These are phyloP conservation scores for Dynastes grantii DNA, from an alignment of 2,888 invertebrate genomes.

Conservation along the genomic window DNA sequence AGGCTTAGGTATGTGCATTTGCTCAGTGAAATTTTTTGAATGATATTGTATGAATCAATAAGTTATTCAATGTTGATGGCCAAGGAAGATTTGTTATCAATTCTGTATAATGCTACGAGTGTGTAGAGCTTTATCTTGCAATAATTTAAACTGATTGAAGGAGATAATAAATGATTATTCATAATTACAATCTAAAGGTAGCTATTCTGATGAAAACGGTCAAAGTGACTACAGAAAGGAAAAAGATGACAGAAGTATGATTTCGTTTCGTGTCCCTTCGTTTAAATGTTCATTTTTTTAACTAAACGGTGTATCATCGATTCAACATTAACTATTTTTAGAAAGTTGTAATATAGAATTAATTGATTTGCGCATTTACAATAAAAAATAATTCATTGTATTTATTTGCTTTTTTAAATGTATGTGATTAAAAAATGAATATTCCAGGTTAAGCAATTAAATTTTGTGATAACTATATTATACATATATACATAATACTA, in stretches of 20 bases:
- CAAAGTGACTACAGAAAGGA: not conserved
- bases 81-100: not conserved
- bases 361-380: slow-evolving; percentile 57
- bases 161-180: not conserved
- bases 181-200: slow-evolving; percentile 25
- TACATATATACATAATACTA: slow-evolving; percentile 40
- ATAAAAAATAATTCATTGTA: slow-evolving; percentile 57
- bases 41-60: not conserved
- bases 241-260: slow-evolving; percentile 48
- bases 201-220: slow-evolving; percentile 36
- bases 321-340: slow-evolving; percentile 18
- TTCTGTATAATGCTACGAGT: too few relatives aligned
- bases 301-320: slow-evolving; percentile 2
- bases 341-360: slow-evolving; percentile 43
- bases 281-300: slow-evolving; percentile 38
- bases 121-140: not conserved
- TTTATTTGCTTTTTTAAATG: slow-evolving; percentile 67
- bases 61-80: not conserved
- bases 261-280: slow-evolving; percentile 34
- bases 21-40: not conserved
- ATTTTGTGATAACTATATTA: slow-evolving; percentile 68
- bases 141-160: slow-evolving; percentile 5
- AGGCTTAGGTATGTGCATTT: slow-evolving; percentile 5
- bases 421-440: slow-evolving; percentile 67
- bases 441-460: slow-evolving; percentile 69